These are phyloP conservation scores for Belgica antarctica DNA, from an alignment of 2,888 invertebrate species.

Conservation along the genomic window DNA sequence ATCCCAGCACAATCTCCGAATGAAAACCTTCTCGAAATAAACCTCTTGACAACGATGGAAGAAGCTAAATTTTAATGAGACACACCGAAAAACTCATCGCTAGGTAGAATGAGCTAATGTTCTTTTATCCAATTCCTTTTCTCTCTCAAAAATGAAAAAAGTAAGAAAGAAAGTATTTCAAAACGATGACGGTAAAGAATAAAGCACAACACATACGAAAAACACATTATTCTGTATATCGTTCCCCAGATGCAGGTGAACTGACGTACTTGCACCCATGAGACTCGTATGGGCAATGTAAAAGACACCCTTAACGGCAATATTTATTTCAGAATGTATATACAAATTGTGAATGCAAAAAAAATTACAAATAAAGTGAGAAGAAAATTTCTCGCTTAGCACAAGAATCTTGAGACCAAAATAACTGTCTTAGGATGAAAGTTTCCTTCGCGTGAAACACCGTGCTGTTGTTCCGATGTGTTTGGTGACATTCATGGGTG, in stretches of 20 bases:
- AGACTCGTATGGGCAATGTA: constrained; percentile 42
- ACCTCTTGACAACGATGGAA: neutral
- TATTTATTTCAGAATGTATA: constrained; percentile 43
- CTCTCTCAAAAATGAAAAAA: neutral
- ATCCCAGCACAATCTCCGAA: no score
- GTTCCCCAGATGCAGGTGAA: constrained; percentile 37
- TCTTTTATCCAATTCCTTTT: constrained; percentile 28
- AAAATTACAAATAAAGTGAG: constrained; percentile 41
- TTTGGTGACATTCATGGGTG: no score
- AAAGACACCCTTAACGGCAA: constrained; percentile 43
- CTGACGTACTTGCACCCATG: constrained; percentile 41
- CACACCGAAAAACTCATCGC: neutral
- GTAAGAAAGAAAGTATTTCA: constrained; percentile 36
- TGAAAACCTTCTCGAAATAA: neutral
- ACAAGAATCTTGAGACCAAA: no score
- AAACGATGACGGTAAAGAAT: constrained; percentile 37
- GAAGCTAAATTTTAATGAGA: neutral
- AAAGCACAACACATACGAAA: constrained; percentile 41
- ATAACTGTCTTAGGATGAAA: no score
- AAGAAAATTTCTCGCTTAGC: neutral
- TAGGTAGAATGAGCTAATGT: constrained; percentile 24
- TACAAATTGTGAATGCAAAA: constrained; percentile 44
- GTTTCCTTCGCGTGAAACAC: no score
- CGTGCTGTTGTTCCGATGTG: no score
- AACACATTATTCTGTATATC: constrained; percentile 43